phyloP scores from a whole-genome alignment of 2,113 vertebrate species.

The Nesogale talazaci region DNA sequence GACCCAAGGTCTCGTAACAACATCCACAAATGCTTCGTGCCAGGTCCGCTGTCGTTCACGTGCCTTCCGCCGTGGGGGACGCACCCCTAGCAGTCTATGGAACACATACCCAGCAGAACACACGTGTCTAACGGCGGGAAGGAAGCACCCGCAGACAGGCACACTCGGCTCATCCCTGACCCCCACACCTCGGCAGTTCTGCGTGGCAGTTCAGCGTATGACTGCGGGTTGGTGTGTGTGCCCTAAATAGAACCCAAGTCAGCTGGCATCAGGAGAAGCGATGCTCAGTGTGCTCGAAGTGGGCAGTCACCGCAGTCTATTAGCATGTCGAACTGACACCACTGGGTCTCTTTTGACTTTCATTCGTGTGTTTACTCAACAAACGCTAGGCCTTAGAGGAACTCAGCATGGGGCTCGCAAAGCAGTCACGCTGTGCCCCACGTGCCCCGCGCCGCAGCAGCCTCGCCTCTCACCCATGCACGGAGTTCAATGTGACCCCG shows the following conservation, averaged over 20 bases:
- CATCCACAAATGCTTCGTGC: background rate
- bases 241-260: background rate
- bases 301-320: too few species aligned
- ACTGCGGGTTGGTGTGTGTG: background rate
- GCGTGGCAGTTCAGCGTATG: too few species aligned
- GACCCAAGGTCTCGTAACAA: background rate
- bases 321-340: background rate
- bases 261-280: background rate
- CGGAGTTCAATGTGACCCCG: background rate
- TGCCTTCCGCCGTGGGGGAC: background rate
- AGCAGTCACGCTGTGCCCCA: too few species aligned
- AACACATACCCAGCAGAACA: slow-evolving; percentile 1
- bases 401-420: too few species aligned
- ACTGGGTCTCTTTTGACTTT: slow-evolving; percentile 12
- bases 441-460: background rate
- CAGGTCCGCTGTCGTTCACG: background rate
- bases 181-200: background rate
- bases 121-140: background rate
- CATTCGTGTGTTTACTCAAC: slow-evolving; percentile 22
- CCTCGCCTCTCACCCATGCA: background rate
- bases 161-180: background rate
- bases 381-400: background rate
- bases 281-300: slow-evolving; percentile 6
- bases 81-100: background rate
- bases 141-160: background rate